Percentiles rank a stretch among this genome's conserved stretches.
Conservation (phyloP, 2,888 invertebrate species). For the Archaeoteleia sp. region DNA sequence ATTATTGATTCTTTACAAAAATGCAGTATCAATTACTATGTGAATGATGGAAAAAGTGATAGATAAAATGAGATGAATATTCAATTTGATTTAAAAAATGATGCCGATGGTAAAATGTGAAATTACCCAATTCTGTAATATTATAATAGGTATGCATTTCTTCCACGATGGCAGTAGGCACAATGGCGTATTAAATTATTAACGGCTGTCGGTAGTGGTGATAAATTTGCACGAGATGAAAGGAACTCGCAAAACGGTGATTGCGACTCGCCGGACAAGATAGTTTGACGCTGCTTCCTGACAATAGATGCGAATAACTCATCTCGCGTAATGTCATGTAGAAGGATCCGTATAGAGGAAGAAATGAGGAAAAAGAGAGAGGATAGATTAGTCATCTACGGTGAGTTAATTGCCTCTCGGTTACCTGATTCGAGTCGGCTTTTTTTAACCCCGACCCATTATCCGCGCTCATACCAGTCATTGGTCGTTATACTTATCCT, state of each 20-base stretch:
- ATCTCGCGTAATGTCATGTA: slow-evolving; percentile 48
- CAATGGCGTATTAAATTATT: slow-evolving; percentile 65
- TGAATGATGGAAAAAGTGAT: no score
- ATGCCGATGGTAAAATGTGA: neutral
- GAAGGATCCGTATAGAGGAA: slow-evolving; percentile 42
- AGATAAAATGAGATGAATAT: no score
- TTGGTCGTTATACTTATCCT: slow-evolving; percentile 31
- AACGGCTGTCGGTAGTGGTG: slow-evolving; percentile 66
- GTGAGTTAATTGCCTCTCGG: slow-evolving; percentile 56
- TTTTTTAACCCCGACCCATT: slow-evolving; percentile 25
- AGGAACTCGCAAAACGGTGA: slow-evolving; percentile 50
- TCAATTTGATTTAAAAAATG: neutral
- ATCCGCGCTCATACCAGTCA: slow-evolving; percentile 15
- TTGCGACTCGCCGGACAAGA: slow-evolving; percentile 49
- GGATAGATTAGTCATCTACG: slow-evolving; percentile 51
- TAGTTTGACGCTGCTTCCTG: slow-evolving; percentile 50
- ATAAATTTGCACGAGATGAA: slow-evolving; percentile 49
- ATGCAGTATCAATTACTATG: no score
- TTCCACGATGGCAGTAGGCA: slow-evolving; percentile 49
- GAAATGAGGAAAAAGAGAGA: slow-evolving; percentile 47
- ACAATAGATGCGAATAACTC: slow-evolving; percentile 53
- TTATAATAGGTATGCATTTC: slow-evolving; percentile 35
- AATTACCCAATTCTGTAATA: slow-evolving; percentile 31
- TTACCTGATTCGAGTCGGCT: slow-evolving; percentile 52
- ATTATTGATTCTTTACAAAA: no score